These are phyloP conservation scores for Agapostemon virescens DNA, from an alignment of 2,888 invertebrate species.

Conservation along the genomic window DNA sequence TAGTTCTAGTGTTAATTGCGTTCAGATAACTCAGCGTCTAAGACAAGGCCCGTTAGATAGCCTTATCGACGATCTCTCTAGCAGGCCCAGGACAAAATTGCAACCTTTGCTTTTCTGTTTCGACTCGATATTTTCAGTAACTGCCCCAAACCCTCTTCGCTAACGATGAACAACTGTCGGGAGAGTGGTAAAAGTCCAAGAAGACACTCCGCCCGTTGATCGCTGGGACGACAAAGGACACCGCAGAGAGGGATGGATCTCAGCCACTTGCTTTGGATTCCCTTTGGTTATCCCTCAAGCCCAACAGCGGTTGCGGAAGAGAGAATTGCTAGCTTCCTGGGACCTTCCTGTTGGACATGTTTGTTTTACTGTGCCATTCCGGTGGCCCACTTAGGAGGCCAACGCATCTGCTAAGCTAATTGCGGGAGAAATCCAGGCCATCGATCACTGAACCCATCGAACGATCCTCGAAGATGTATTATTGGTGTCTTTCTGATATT, in stretches of 20 bases:
- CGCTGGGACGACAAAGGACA: not conserved
- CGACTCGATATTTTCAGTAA: no score
- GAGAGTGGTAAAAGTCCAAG: not conserved
- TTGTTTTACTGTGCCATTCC: not conserved
- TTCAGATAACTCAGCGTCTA: no score
- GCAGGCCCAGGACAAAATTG: no score
- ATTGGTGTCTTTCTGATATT: no score
- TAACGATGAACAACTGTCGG: not conserved
- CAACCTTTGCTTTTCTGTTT: no score
- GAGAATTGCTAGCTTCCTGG: conserved; percentile 1
- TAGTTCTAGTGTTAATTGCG: no score
- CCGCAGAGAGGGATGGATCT: not conserved
- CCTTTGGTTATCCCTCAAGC: not conserved
- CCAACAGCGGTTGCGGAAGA: not conserved
- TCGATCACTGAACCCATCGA: not conserved
- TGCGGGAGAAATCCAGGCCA: not conserved
- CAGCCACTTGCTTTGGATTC: not conserved
- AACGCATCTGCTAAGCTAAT: not conserved
- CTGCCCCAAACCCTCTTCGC: no score
- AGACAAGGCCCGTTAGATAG: no score
- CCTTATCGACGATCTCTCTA: no score
- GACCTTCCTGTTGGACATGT: not conserved
- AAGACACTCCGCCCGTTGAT: not conserved
- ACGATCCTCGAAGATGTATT: no score
- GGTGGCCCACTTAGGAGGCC: not conserved